These are phyloP conservation scores for Paratilapia polleni DNA, from an alignment of 2,113 vertebrate species.

Conservation along the genomic window DNA sequence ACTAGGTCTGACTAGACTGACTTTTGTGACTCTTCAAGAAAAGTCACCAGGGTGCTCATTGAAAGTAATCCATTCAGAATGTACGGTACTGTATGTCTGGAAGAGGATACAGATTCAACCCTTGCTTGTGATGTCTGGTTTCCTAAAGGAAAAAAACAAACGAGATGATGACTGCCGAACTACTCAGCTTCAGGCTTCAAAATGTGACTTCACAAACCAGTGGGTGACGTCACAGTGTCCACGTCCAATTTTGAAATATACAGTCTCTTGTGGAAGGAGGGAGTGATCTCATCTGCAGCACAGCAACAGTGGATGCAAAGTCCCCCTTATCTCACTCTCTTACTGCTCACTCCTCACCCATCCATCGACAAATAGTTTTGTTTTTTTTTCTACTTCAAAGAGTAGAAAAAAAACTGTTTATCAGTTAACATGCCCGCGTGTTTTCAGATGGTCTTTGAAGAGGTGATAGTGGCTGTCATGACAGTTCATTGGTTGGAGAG, in stretches of 20 bases:
- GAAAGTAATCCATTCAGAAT: too few species aligned
- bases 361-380: constrained; percentile 12
- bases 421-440: constrained; percentile 58
- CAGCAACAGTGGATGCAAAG: not conserved
- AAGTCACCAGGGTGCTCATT: too few species aligned
- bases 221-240: not conserved
- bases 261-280: constrained; percentile 11
- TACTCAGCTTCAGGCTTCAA: not conserved
- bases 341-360: not conserved
- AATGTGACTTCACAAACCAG: not conserved
- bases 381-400: constrained; percentile 69
- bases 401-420: constrained; percentile 52
- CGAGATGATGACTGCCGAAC: not conserved
- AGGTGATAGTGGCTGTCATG: constrained; percentile 53
- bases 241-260: too few species aligned
- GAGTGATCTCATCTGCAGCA: constrained; percentile 56
- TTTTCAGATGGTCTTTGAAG: constrained; percentile 60
- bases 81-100: not conserved
- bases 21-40: not conserved
- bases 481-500: constrained; percentile 59
- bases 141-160: too few species aligned
- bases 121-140: not conserved
- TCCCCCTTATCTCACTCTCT: not conserved
- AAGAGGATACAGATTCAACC: not conserved
- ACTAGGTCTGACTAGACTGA: not conserved